phyloP scores from a whole-genome alignment of 2,888 invertebrate genomes.

The Ophonus ardosiacus region DNA sequence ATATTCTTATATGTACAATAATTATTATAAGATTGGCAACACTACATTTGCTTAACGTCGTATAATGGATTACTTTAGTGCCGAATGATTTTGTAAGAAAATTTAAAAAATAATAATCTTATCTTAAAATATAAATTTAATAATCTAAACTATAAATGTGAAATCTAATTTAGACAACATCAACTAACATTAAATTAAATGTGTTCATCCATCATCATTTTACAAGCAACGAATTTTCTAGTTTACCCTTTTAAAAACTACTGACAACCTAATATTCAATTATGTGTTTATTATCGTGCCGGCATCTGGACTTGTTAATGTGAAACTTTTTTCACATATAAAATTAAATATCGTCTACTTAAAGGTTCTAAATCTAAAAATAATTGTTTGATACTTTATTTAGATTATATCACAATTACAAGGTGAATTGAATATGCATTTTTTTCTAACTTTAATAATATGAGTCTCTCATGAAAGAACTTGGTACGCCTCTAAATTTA shows the following conservation, averaged over 20 bases:
- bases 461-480: too few relatives aligned
- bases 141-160: not conserved
- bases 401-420: not conserved
- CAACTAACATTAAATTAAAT: slow-evolving; percentile 30
- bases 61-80: too few relatives aligned
- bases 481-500: too few relatives aligned
- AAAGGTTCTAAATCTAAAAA: slow-evolving; percentile 22
- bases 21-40: too few relatives aligned
- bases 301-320: slow-evolving; percentile 35
- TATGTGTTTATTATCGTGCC: slow-evolving; percentile 18
- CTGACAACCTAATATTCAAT: slow-evolving; percentile 57
- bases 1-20: too few relatives aligned
- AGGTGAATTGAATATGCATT: too few relatives aligned
- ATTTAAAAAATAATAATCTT: too few relatives aligned
- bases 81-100: too few relatives aligned
- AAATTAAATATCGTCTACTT: slow-evolving; percentile 9
- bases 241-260: slow-evolving; percentile 35
- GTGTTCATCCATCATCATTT: slow-evolving; percentile 46
- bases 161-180: slow-evolving; percentile 36
- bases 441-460: too few relatives aligned
- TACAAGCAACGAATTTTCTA: slow-evolving; percentile 25
- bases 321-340: slow-evolving; percentile 18
- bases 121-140: too few relatives aligned
- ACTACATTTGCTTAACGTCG: too few relatives aligned
- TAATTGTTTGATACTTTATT: slow-evolving; percentile 13